A percentile compares a stretch with the other conserved stretches of the same genome.
Conservation (phyloP, 2,113 vertebrate genomes). For the Fregetta grallaria region DNA sequence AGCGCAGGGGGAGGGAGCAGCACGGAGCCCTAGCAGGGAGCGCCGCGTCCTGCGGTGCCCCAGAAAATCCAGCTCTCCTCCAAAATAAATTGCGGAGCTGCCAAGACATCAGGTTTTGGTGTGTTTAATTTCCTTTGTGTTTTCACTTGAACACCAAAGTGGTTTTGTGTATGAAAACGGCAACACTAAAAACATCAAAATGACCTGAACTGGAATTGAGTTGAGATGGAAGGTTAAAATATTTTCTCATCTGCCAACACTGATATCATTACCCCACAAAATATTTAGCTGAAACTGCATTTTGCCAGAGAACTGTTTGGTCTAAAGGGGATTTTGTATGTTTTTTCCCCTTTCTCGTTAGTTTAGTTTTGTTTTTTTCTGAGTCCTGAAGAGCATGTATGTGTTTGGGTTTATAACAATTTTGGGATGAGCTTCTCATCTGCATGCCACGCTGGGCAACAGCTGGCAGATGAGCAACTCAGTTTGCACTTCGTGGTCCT, state of each 20-base stretch:
- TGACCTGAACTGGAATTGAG: background rate
- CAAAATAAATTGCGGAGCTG: background rate
- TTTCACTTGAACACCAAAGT: background rate
- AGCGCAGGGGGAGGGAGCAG: background rate
- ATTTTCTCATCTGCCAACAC: background rate
- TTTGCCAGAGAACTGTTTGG: background rate
- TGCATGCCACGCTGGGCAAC: background rate
- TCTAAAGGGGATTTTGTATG: background rate
- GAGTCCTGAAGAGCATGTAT: background rate
- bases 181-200: background rate
- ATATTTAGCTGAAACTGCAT: background rate
- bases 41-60: background rate
- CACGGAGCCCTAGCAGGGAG: background rate
- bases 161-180: background rate
- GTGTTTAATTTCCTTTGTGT: background rate
- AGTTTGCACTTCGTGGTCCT: background rate
- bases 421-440: background rate
- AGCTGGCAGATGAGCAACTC: background rate
- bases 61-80: background rate
- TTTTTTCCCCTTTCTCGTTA: fast-evolving
- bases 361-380: background rate
- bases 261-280: background rate
- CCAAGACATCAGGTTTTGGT: background rate
- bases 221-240: background rate
- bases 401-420: background rate